Evolutionary conservation across 1,140 invertebrate genomes (phyloP).

Genomic region (Scaptomyza graminum): DNA sequence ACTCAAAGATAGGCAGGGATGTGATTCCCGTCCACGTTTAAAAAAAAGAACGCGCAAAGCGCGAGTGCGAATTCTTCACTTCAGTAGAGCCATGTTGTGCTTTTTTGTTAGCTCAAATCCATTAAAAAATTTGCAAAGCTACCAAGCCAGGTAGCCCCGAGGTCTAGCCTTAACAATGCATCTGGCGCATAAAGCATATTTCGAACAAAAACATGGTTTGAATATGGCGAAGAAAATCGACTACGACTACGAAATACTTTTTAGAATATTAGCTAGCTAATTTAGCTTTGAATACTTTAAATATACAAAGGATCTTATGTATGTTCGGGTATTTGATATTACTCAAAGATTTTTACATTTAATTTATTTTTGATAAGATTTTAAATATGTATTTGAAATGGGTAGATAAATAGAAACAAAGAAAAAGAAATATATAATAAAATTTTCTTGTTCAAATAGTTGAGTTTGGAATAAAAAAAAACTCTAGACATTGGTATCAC

Average conservation of each 20-base stretch:
- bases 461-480: too few species aligned
- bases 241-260: slow-evolving; percentile 6
- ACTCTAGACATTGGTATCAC: too few species aligned
- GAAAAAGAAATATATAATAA: too few species aligned
- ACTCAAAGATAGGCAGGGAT: slow-evolving; percentile 1
- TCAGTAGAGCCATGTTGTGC: slow-evolving; percentile 66
- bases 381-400: too few species aligned
- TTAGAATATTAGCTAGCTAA: background rate
- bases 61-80: slow-evolving; percentile 83
- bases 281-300: too few species aligned
- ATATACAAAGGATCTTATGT: too few species aligned
- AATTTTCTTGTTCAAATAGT: too few species aligned
- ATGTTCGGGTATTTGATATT: too few species aligned
- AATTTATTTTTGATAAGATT: too few species aligned
- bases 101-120: slow-evolving; percentile 61
- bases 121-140: slow-evolving; percentile 78
- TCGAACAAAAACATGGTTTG: slow-evolving; percentile 37
- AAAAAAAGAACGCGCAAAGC: slow-evolving; percentile 59
- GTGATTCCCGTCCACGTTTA: slow-evolving; percentile 42
- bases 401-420: too few species aligned
- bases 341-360: too few species aligned
- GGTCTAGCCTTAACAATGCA: slow-evolving; percentile 70
- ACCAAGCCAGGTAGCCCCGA: slow-evolving; percentile 58
- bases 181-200: slow-evolving; percentile 65
- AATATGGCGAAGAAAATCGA: background rate